Evolutionary conservation across 2,113 vertebrate species (phyloP).

Genomic region (Lepus europaeus): DNA sequence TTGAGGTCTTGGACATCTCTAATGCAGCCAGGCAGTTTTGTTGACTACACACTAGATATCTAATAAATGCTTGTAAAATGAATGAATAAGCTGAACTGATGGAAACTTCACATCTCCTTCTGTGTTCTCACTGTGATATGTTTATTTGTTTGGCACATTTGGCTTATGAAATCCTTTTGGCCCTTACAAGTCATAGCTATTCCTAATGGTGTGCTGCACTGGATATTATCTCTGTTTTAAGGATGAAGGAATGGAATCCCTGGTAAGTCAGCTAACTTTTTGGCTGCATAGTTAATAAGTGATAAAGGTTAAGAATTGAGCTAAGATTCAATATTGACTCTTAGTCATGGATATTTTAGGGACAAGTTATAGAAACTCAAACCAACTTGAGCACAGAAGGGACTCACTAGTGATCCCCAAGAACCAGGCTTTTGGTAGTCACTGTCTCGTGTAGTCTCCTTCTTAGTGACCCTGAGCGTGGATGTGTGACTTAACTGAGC

Average conservation of each 20-base stretch:
- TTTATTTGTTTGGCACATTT: not conserved
- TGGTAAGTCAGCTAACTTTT: conserved; percentile 17
- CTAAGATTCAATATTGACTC: not conserved
- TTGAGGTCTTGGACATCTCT: not conserved
- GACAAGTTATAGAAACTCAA: not conserved
- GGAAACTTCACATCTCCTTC: not conserved
- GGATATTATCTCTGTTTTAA: not conserved
- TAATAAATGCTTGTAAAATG: not conserved
- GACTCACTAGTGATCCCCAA: not conserved
- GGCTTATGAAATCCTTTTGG: not conserved
- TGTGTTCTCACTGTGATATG: not conserved
- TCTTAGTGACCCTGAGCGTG: not conserved
- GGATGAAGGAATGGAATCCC: not conserved
- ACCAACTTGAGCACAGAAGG: not conserved
- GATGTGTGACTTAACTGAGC: not conserved
- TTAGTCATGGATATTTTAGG: conserved; percentile 27
- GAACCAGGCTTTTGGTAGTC: not conserved
- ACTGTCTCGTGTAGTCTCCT: not conserved
- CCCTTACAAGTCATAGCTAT: not conserved
- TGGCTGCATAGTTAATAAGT: not conserved
- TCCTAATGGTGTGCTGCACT: not conserved
- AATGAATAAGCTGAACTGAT: conserved; percentile 27
- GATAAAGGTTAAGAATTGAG: not conserved
- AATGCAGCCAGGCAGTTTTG: not conserved
- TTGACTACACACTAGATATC: not conserved